phyloP scores from a whole-genome alignment of 2,888 invertebrate genomes.

The Melanophora roralis region DNA sequence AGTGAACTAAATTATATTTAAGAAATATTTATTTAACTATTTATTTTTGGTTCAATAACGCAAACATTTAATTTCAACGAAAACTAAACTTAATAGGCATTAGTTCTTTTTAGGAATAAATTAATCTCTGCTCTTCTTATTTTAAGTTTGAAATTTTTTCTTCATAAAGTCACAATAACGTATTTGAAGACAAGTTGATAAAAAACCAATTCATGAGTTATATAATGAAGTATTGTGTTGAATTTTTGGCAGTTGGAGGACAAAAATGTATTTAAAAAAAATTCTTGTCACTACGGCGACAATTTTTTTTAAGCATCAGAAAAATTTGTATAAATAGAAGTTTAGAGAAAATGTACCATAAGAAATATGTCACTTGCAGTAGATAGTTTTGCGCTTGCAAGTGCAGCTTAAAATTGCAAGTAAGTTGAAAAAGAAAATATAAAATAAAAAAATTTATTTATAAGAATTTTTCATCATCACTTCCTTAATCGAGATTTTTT shows the following conservation, averaged over 20 bases:
- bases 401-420: not conserved
- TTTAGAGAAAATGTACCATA: not conserved
- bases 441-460: not conserved
- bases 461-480: too few species aligned
- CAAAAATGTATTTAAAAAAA: not conserved
- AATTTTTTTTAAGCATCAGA: not conserved
- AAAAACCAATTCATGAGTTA: not conserved
- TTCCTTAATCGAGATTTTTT: too few species aligned
- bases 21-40: slow-evolving; percentile 65
- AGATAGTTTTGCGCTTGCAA: too few species aligned
- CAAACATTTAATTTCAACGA: slow-evolving; percentile 25
- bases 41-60: slow-evolving; percentile 59
- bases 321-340: not conserved
- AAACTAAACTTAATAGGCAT: too few species aligned
- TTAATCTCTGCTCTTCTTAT: not conserved
- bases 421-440: not conserved
- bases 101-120: too few species aligned
- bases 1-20: not conserved
- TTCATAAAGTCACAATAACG: not conserved
- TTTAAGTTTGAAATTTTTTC: not conserved
- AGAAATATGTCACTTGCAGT: slow-evolving; percentile 4
- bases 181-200: not conserved
- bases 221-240: not conserved
- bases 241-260: not conserved
- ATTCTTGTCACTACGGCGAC: slow-evolving; percentile 15